Percentiles rank a stretch among this genome's conserved stretches.
phyloP scores from a whole-genome alignment of 2,113 vertebrate species.

The Platichthys stellatus region DNA sequence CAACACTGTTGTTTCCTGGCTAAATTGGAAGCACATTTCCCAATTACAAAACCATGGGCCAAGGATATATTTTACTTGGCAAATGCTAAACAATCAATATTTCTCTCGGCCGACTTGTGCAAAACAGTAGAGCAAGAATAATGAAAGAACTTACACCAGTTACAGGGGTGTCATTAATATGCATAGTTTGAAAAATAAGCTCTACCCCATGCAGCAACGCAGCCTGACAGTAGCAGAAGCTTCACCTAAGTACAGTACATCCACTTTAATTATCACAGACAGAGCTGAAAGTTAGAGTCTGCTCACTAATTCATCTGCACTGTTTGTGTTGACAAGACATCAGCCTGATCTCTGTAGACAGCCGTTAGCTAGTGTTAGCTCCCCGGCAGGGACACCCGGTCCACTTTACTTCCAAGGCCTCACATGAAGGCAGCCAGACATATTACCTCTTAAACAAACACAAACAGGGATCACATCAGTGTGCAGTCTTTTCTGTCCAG shows the following conservation, averaged over 20 bases:
- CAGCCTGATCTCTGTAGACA: slow-evolving; percentile 10
- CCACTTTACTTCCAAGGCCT: background rate
- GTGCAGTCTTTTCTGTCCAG: background rate
- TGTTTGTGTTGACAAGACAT: slow-evolving; percentile 10
- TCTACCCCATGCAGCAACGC: background rate
- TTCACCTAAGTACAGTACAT: background rate
- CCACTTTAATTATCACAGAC: slow-evolving; percentile 16
- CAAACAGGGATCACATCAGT: background rate
- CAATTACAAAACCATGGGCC: background rate
- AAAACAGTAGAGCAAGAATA: background rate
- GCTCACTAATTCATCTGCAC: slow-evolving; percentile 7
- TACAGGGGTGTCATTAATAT: background rate
- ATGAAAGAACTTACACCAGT: background rate
- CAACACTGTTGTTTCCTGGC: background rate
- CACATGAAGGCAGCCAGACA: background rate
- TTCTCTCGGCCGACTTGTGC: background rate
- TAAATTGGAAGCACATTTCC: slow-evolving; percentile 2
- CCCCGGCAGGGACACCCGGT: background rate
- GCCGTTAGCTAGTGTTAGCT: background rate
- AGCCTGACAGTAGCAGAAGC: background rate
- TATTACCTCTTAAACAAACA: background rate
- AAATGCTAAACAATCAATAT: background rate
- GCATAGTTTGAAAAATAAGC: background rate
- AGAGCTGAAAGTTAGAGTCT: slow-evolving; percentile 9
- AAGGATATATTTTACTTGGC: background rate